These are phyloP conservation scores for Potamilus streckersoni DNA, from an alignment of 1,140 invertebrate species.

Conservation along the genomic window DNA sequence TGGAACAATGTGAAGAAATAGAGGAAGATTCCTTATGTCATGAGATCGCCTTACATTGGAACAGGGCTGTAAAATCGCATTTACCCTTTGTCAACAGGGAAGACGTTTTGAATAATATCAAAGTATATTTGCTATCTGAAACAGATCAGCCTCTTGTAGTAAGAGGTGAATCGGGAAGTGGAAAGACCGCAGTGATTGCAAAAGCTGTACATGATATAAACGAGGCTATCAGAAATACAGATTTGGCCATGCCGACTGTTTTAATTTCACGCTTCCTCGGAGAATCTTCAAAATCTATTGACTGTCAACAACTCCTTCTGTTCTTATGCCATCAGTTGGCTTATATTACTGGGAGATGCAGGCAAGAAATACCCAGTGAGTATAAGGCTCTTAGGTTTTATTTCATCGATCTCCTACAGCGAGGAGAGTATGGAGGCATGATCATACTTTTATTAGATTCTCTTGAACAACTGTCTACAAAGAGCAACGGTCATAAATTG, in stretches of 20 bases:
- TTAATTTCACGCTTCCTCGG: constrained; percentile 57
- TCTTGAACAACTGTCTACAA: constrained; percentile 51
- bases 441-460: constrained; percentile 60
- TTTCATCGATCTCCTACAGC: constrained; percentile 53
- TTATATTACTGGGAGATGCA: constrained; percentile 38
- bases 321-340: constrained; percentile 59
- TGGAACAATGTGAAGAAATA: constrained; percentile 69
- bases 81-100: constrained; percentile 78
- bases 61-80: constrained; percentile 93
- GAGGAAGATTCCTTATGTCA: constrained; percentile 70
- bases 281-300: constrained; percentile 43
- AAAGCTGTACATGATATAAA: constrained; percentile 49
- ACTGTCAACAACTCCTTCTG: constrained; percentile 45
- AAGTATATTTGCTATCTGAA: constrained; percentile 81
- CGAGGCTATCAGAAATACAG: constrained; percentile 33
- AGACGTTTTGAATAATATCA: constrained; percentile 73
- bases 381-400: constrained; percentile 47
- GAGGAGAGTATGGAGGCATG: constrained; percentile 54
- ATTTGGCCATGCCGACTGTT: constrained; percentile 41
- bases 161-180: constrained; percentile 53
- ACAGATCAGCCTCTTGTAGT: constrained; percentile 55
- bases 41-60: constrained; percentile 94
- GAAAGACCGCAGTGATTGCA: constrained; percentile 61
- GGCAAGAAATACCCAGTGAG: constrained; percentile 50
- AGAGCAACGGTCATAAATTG: constrained; percentile 50